Base-by-base conservation (phyloP, 2,888 invertebrate species). In the Nomada ruficornis region DNA sequence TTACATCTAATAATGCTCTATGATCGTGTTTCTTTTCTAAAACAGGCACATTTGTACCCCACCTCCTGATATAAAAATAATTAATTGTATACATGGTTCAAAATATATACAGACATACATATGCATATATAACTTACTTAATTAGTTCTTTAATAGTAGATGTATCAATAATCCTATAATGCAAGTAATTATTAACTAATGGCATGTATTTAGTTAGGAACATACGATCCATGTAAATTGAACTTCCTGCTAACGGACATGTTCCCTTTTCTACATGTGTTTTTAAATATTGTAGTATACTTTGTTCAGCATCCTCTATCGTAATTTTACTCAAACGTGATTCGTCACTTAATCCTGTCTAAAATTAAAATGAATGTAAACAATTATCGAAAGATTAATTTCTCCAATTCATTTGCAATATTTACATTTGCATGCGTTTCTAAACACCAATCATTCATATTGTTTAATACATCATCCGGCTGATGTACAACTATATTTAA, bases 101-200 rank as follows among this genome's bases (percentile, higher is more conserved):
- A 42, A 20, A 29, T 47, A 2, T 47, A 47, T 47, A 18, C 15
- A 70, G 9, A 13, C 23, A 36, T 64, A 2, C 5, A 9, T 7
- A 42, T 10, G 44, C 11, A 15, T 36, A 47, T 54, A 54, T 7
- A 13, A 70, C 42, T 59, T 91, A 94, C 94, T 89, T 94, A 87
- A 94, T 93, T 47, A 99, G 93, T 94, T 99, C 98, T 93, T 98
- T 99, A 23, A 99, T 94, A 0, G 98, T 96, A 47, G 98, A 98
- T 2, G 98, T 98, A 95, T 99, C 99, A 84, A 99, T 96, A 63
- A 98, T 96, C 89, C 99, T 96, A 94, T 99, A 98, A 93, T 99
- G 98, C 84, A 99, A 94, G 92, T 98, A 97, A 1, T 95, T 92
- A 91, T 97, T 93, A 10, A 99, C 94, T 55, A 88, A 94, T 0